Evolutionary conservation across 1,140 invertebrate species (phyloP).

Genomic region (Yoshiicerus persimilis): DNA sequence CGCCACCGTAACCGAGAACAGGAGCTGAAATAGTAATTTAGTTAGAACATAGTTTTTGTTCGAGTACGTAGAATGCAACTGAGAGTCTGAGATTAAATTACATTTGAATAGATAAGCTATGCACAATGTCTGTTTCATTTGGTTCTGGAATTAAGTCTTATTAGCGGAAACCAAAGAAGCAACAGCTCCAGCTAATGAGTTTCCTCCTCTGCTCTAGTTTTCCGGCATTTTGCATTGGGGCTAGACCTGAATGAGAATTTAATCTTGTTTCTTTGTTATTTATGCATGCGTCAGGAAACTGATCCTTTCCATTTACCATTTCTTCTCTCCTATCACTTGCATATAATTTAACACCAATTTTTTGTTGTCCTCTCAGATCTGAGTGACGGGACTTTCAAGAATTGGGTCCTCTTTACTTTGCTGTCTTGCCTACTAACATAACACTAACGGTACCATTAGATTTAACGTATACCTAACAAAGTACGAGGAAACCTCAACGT

Average conservation of each 20-base stretch:
- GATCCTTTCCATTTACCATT: background rate
- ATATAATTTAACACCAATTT: background rate
- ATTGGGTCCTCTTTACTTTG: too few species aligned
- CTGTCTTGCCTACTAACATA: background rate
- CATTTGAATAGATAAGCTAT: background rate
- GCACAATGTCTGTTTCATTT: background rate
- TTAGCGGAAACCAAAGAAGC: background rate
- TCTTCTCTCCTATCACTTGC: background rate
- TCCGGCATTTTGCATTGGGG: background rate
- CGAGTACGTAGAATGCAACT: background rate
- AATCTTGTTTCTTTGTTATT: background rate
- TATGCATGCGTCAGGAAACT: background rate
- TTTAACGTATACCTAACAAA: background rate
- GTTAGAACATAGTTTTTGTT: background rate
- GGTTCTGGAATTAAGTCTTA: background rate
- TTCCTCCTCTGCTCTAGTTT: background rate
- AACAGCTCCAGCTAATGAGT: conserved; percentile 11
- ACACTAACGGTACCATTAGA: background rate
- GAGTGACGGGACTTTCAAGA: background rate
- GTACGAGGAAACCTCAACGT: too few species aligned
- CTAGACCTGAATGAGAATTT: conserved; percentile 2
- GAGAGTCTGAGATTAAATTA: background rate
- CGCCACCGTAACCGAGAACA: background rate
- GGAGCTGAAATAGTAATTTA: background rate
- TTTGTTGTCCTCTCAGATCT: background rate